phyloP scores from a whole-genome alignment of 2,888 invertebrate species.

The Julus scanicus region DNA sequence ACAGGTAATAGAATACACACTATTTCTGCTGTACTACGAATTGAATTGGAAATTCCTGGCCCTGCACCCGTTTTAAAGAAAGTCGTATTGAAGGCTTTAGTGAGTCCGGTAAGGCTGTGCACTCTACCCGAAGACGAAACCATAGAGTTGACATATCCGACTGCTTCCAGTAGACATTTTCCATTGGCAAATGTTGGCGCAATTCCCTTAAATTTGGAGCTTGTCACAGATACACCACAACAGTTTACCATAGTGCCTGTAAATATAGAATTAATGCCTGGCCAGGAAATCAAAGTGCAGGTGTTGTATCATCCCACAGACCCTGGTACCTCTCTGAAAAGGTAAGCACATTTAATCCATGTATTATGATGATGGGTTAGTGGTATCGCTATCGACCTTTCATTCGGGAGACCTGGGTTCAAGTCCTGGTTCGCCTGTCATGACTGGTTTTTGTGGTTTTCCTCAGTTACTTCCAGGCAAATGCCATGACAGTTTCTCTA shows the following conservation, averaged over 20 bases:
- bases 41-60: conserved; percentile 46
- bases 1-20: not conserved
- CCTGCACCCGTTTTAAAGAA: conserved; percentile 48
- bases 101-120: conserved; percentile 13
- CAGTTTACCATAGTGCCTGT: not conserved
- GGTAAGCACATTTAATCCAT: not conserved
- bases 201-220: conserved; percentile 6
- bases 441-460: no score
- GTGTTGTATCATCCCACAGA: conserved; percentile 16
- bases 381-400: no score
- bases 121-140: conserved; percentile 13
- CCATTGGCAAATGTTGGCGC: conserved; percentile 38
- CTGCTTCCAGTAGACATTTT: not conserved
- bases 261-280: conserved; percentile 12
- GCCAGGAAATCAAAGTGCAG: conserved; percentile 38
- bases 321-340: not conserved
- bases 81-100: not conserved
- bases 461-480: no score
- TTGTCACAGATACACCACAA: not conserved
- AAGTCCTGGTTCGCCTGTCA: no score
- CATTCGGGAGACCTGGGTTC: no score
- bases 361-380: no score
- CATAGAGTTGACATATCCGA: conserved; percentile 1
- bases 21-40: conserved; percentile 14
- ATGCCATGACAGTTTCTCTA: no score